Base-by-base conservation (phyloP, 1,140 invertebrate genomes). In the Drosophila burlai region DNA sequence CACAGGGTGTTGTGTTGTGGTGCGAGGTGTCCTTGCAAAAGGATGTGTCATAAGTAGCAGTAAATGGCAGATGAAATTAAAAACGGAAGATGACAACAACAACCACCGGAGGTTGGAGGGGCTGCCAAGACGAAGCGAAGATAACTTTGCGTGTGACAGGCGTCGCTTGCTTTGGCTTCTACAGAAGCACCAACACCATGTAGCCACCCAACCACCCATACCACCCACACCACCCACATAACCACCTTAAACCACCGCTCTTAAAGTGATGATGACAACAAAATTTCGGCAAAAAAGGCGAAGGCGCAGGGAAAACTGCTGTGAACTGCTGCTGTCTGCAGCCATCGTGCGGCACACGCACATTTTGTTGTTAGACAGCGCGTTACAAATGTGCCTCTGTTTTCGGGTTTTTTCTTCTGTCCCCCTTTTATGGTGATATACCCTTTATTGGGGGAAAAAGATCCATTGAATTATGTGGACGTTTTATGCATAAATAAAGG, bases 231-330 rank as follows among this genome's bases (percentile, higher is more conserved):
- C 43, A 4, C 43, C 42, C 67, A 38, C 13, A 31, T 24, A 31
- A 11, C 69, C 67, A 43, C 49, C 58, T 55, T 47, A 8, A 24
- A 21, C 40, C 63, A 54, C 43, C 46, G 21, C 59, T 40, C 60
- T 74, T 65, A 91, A 91, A 91, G 84, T 89, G 87, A 91, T 89
- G 87, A 91, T 91, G 89, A 91, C 89, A 91, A 91, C 89, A 89
- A 81, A 89, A 91, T 89, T 91, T 91, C 81, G 69, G 76, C 72
- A 64, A 79, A 79, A 68, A 68, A 38, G 57, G 50, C 31, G 15
- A 45, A 38, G 40, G 36, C 57, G 54, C 29, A 52, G 49, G 64
- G 52, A 45, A 42, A 71, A 38, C 49, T 43, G 26, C 38, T 77
- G 64, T 43, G 74, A 50, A 61, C 54, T 75, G 59, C 43, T 77